phyloP scores from a whole-genome alignment of 2,797 vertebrate species.

The Sorex maritimensis region DNA sequence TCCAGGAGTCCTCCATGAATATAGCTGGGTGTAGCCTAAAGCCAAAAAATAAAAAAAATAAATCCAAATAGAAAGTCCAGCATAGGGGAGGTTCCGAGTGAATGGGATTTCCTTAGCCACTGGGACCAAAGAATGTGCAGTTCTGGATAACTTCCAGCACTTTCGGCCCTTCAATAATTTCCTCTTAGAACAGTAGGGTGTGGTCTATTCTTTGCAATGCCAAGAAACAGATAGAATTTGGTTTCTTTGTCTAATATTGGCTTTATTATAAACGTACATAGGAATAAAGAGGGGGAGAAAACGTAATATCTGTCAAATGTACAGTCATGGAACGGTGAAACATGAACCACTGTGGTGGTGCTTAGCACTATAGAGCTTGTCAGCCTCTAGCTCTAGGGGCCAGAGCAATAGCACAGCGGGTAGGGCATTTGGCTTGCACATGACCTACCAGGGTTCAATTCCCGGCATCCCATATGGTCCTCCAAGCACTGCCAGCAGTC shows the following conservation, averaged over 20 bases:
- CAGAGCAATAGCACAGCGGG: too few relatives aligned
- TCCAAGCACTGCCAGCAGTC: too few relatives aligned
- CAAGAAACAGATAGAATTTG: not conserved
- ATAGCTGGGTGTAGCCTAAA: too few relatives aligned
- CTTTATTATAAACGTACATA: not conserved
- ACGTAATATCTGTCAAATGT: not conserved
- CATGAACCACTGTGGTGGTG: not conserved
- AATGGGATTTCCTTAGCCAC: too few relatives aligned
- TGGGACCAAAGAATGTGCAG: not conserved
- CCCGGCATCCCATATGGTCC: too few relatives aligned
- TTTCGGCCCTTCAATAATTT: not conserved
- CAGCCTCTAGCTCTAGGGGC: too few relatives aligned
- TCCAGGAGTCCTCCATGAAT: too few relatives aligned
- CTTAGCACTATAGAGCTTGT: not conserved
- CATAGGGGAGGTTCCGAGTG: not conserved
- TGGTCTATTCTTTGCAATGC: not conserved
- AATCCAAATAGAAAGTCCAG: not conserved
- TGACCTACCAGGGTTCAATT: too few relatives aligned
- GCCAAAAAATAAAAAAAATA: too few relatives aligned
- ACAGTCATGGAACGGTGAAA: not conserved
- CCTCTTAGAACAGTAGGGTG: not conserved
- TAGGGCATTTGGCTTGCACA: too few relatives aligned
- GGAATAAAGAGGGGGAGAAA: not conserved
- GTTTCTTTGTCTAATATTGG: constrained; percentile 1
- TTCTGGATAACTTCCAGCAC: not conserved